These are phyloP conservation scores for Halesus radiatus DNA, from an alignment of 1,140 invertebrate species.

Conservation along the genomic window DNA sequence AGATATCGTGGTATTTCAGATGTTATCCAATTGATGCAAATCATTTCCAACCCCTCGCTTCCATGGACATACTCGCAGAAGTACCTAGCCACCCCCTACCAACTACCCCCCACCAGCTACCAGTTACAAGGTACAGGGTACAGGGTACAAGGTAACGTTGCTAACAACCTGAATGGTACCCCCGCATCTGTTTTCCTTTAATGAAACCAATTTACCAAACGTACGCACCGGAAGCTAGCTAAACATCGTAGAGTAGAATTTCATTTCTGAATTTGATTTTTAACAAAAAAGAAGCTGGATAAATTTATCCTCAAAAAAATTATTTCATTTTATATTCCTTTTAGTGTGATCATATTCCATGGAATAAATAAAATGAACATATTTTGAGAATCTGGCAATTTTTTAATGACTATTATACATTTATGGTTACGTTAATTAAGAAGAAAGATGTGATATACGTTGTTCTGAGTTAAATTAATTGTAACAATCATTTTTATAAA, in stretches of 20 bases:
- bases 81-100: not conserved
- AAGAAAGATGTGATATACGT: too few relatives aligned
- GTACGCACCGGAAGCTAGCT: conserved; percentile 13
- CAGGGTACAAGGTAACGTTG: conserved; percentile 11
- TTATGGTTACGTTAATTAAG: too few relatives aligned
- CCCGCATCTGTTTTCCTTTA: conserved; percentile 55
- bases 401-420: too few relatives aligned
- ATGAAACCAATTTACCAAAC: conserved; percentile 54
- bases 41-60: conserved; percentile 21
- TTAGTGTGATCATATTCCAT: not conserved
- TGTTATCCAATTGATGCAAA: conserved; percentile 41
- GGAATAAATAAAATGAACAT: too few relatives aligned
- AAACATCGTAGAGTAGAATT: conserved; percentile 16
- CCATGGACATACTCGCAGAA: conserved; percentile 15
- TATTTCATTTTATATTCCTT: not conserved
- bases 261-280: conserved; percentile 16
- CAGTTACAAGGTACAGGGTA: not conserved
- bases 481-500: too few relatives aligned
- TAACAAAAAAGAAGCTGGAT: not conserved
- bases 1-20: conserved; percentile 32
- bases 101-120: too few relatives aligned
- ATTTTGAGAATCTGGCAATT: too few relatives aligned
- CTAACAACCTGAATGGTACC: conserved; percentile 40
- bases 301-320: not conserved
- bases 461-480: too few relatives aligned